phyloP scores from a whole-genome alignment of 2,888 invertebrate genomes.

The Trileptium ribeirensis region DNA sequence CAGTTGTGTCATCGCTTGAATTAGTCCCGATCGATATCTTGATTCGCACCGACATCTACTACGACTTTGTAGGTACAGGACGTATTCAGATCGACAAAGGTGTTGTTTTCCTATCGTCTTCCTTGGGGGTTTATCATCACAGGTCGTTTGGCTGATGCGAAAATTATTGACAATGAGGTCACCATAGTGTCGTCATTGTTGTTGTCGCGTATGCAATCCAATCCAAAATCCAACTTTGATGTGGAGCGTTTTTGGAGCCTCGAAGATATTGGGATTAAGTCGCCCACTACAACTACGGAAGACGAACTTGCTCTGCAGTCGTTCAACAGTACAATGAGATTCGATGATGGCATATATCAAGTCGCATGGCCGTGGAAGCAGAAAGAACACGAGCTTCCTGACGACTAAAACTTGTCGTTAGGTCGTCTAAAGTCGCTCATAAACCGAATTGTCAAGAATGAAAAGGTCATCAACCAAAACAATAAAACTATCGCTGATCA shows the following conservation, averaged over 20 bases:
- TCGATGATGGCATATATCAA: background rate
- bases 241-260: background rate
- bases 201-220: too few relatives aligned
- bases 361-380: background rate
- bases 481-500: slow-evolving; percentile 20
- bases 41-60: slow-evolving; percentile 4
- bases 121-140: too few relatives aligned
- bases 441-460: background rate
- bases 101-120: background rate
- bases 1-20: background rate
- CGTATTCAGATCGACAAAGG: background rate
- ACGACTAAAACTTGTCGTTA: background rate
- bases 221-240: background rate
- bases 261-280: background rate
- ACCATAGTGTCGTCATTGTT: too few relatives aligned
- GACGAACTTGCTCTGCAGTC: background rate
- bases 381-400: background rate
- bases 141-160: too few relatives aligned
- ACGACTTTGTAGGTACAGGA: background rate
- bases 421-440: background rate
- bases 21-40: slow-evolving; percentile 1
- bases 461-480: slow-evolving; percentile 18
- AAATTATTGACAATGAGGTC: too few relatives aligned
- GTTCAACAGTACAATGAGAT: background rate
- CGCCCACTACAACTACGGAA: background rate